Percentiles rank a stretch among this genome's conserved stretches.
Conservation (phyloP, 2,113 vertebrate species). For the Baryphthengus martii region DNA sequence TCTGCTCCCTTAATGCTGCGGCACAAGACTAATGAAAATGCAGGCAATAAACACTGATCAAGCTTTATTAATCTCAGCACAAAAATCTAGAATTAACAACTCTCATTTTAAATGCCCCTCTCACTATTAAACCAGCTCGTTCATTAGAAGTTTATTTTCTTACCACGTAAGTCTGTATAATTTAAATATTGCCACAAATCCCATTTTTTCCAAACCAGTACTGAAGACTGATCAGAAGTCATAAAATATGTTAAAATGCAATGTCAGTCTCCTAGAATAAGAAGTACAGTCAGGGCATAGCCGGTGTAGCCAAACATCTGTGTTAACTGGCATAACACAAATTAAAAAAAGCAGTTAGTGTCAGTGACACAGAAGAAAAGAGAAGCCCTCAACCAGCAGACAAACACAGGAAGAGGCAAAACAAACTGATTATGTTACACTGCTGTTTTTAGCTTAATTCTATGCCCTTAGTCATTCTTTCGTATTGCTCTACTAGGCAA, state of each 20-base stretch:
- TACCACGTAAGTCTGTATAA: background rate
- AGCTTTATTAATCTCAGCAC: background rate
- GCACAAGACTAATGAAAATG: background rate
- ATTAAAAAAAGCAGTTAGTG: background rate
- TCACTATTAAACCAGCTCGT: background rate
- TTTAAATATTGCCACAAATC: background rate
- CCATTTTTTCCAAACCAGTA: background rate
- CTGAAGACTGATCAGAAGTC: background rate
- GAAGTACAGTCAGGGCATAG: background rate
- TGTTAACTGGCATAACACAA: background rate
- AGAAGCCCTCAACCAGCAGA: background rate
- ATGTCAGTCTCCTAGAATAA: background rate
- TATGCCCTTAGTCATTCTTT: background rate
- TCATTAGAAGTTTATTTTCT: background rate
- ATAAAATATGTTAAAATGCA: background rate
- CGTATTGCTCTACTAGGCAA: background rate
- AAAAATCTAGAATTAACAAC: background rate
- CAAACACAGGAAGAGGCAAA: background rate
- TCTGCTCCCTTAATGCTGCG: background rate
- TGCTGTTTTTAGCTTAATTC: background rate
- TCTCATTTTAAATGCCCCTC: background rate
- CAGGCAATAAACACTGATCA: background rate
- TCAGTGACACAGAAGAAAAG: background rate
- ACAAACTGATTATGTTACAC: background rate
- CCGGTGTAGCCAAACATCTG: background rate